Evolutionary conservation across 2,113 vertebrate genomes (phyloP).

Genomic region (Elgaria multicarinata): DNA sequence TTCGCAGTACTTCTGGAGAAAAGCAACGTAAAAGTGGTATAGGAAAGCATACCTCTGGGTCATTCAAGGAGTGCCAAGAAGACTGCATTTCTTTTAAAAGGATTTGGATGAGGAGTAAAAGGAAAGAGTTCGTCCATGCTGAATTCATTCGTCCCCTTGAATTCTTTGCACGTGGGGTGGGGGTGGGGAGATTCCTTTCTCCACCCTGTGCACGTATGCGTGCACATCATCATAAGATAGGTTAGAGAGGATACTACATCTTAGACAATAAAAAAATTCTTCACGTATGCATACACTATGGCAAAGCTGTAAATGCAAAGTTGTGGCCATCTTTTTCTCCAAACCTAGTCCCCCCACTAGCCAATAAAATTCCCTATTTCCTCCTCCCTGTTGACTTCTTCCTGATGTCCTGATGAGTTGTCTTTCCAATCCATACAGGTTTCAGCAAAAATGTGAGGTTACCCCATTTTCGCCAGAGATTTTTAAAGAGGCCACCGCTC

Average conservation of each 20-base stretch:
- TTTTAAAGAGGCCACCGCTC: background rate
- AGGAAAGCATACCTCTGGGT: background rate
- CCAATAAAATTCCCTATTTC: background rate
- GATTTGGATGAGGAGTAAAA: background rate
- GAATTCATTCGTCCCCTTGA: too few species aligned
- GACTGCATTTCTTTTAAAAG: background rate
- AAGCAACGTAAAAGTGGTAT: background rate
- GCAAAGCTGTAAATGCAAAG: background rate
- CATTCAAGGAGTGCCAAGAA: background rate
- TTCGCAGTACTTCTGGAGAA: background rate
- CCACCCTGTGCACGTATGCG: background rate
- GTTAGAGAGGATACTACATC: background rate
- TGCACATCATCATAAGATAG: background rate
- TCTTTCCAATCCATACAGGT: background rate
- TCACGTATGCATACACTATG: background rate
- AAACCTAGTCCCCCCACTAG: too few species aligned
- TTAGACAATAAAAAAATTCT: background rate
- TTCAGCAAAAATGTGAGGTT: too few species aligned
- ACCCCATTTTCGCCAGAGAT: background rate
- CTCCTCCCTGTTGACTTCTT: background rate
- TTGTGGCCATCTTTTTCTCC: background rate
- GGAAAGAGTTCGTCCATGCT: background rate
- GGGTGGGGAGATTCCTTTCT: background rate
- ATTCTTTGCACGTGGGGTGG: background rate
- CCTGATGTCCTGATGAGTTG: background rate